Evolutionary conservation across 2,888 invertebrate genomes (phyloP).

Genomic region (Tuberolachnus salignus): DNA sequence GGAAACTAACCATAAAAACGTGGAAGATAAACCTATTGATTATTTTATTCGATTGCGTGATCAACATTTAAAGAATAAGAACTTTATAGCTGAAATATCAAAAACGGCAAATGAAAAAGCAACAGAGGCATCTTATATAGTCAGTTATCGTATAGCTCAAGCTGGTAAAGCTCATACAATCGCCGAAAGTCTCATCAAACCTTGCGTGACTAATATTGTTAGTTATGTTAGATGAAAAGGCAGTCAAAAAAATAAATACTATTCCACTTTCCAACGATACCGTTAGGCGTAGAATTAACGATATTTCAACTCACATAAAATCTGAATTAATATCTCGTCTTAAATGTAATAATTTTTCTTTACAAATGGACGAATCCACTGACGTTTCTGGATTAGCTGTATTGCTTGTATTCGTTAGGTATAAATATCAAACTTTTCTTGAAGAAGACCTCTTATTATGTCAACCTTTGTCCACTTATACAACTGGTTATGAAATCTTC

Average conservation of each 20-base stretch:
- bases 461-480: too few species aligned
- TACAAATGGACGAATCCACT: slow-evolving; percentile 29
- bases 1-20: slow-evolving; percentile 22
- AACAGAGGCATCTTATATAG: too few species aligned
- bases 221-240: slow-evolving; percentile 60
- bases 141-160: slow-evolving; percentile 52
- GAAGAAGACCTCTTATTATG: too few species aligned
- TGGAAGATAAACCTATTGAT: slow-evolving; percentile 31
- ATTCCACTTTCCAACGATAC: slow-evolving; percentile 61
- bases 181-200: slow-evolving; percentile 60
- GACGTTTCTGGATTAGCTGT: slow-evolving; percentile 25
- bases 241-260: slow-evolving; percentile 61
- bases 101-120: slow-evolving; percentile 5
- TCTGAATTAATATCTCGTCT: slow-evolving; percentile 13
- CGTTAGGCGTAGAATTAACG: slow-evolving; percentile 50
- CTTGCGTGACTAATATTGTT: slow-evolving; percentile 59
- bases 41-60: slow-evolving; percentile 23
- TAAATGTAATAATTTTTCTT: slow-evolving; percentile 22
- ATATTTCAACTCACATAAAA: background rate
- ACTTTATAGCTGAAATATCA: slow-evolving; percentile 1
- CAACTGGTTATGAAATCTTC: too few species aligned
- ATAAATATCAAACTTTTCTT: too few species aligned
- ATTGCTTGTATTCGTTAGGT: slow-evolving; percentile 15
- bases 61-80: slow-evolving; percentile 16
- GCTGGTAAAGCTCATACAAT: slow-evolving; percentile 60